A percentile compares a stretch with the other conserved stretches of the same genome.
phyloP scores from a whole-genome alignment of 2,113 vertebrate species.

The Coregonus clupeaformis region DNA sequence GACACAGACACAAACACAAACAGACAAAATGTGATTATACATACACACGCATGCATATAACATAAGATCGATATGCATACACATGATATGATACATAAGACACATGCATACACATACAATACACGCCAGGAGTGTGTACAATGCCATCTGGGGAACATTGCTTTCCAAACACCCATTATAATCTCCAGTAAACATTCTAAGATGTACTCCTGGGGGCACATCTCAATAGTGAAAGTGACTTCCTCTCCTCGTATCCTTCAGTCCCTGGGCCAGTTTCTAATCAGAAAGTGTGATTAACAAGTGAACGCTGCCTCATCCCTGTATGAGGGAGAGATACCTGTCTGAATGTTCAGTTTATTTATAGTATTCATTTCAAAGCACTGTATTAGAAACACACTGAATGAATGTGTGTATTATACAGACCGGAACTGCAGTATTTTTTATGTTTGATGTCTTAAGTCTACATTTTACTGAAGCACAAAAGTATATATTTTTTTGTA shows the following conservation, averaged over 20 bases:
- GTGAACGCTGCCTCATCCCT: background rate
- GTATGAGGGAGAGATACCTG: background rate
- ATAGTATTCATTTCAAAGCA: background rate
- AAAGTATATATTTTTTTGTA: slow-evolving; percentile 28
- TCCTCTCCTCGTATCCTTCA: too few species aligned
- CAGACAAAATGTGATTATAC: too few species aligned
- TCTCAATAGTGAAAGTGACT: too few species aligned
- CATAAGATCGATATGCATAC: background rate
- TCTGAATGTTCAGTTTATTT: background rate
- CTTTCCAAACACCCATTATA: background rate
- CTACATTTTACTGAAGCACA: too few species aligned
- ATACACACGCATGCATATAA: background rate
- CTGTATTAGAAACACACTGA: background rate
- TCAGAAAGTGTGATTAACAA: background rate
- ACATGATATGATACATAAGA: background rate
- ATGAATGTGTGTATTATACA: background rate
- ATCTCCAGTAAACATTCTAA: background rate
- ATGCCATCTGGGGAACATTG: background rate
- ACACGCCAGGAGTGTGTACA: background rate
- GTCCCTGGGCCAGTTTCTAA: background rate
- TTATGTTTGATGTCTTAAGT: slow-evolving; percentile 21
- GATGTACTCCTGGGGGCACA: too few species aligned
- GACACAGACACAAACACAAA: background rate
- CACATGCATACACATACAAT: background rate
- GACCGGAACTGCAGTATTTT: background rate